phyloP scores from a whole-genome alignment of 2,888 invertebrate species.

The Bembecia ichneumoniformis region DNA sequence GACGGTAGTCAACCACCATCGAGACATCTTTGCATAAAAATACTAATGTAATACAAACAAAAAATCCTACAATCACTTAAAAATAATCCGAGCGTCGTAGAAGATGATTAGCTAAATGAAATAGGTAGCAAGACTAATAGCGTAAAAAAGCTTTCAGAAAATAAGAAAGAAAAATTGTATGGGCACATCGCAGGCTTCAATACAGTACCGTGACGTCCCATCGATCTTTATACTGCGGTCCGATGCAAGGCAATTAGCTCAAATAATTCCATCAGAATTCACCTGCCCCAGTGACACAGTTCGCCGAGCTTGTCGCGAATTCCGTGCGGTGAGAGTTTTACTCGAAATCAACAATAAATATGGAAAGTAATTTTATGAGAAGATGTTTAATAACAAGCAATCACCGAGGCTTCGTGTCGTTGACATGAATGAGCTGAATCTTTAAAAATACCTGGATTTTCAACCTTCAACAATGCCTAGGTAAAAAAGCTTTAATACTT shows the following conservation, averaged over 20 bases:
- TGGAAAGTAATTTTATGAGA: constrained; percentile 45
- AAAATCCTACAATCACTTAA: no score
- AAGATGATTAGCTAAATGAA: no score
- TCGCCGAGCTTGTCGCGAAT: constrained; percentile 25
- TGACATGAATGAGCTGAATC: constrained; percentile 8
- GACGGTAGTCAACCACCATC: no score
- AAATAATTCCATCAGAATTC: constrained; percentile 19
- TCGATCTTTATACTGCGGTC: no score
- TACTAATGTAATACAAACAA: no score
- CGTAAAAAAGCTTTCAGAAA: no score
- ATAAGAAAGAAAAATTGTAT: no score
- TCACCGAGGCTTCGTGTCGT: constrained; percentile 9
- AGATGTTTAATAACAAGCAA: constrained; percentile 30
- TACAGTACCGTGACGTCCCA: no score
- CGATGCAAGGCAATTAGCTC: not conserved
- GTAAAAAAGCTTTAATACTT: not conserved
- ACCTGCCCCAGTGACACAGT: constrained; percentile 43
- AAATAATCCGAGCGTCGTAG: no score
- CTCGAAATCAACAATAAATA: constrained; percentile 44
- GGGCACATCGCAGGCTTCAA: no score
- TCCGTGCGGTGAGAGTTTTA: constrained; percentile 45
- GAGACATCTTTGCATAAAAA: no score
- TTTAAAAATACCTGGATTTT: not conserved
- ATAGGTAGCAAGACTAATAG: no score
- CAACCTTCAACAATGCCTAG: not conserved